A percentile compares a stretch with the other conserved stretches of the same genome.
phyloP scores from a whole-genome alignment of 2,113 vertebrate species.

The Oryzias woworae region DNA sequence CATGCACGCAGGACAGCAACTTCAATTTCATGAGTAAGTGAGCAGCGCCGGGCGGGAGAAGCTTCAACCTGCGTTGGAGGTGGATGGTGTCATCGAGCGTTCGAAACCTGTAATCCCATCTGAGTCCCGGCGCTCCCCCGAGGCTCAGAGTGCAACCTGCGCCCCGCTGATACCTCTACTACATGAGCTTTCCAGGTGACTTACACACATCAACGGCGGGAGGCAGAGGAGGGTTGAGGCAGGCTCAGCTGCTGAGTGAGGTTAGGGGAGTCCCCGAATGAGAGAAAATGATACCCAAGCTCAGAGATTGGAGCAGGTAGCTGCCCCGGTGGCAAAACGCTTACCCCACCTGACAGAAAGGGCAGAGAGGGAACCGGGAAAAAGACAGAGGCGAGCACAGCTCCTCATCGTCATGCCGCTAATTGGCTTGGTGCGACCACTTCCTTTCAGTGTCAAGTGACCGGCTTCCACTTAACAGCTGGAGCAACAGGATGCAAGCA shows the following conservation, averaged over 20 bases:
- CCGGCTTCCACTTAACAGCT: too few species aligned
- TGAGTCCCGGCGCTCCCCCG: conserved; percentile 56
- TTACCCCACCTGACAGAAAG: background rate
- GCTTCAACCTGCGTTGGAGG: conserved; percentile 44
- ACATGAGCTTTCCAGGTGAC: conserved; percentile 67
- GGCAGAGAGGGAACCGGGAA: too few species aligned
- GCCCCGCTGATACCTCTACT: conserved; percentile 51
- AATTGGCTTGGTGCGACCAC: too few species aligned
- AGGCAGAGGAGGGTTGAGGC: background rate
- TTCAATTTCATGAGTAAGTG: conserved; percentile 37
- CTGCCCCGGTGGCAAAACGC: conserved; percentile 15
- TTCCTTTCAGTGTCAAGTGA: too few species aligned
- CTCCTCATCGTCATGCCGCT: too few species aligned
- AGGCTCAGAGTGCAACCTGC: conserved; percentile 58
- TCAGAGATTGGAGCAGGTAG: conserved; percentile 39
- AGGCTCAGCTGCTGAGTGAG: conserved; percentile 57
- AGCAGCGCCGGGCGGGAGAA: background rate
- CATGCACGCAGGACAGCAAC: background rate
- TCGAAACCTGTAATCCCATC: conserved; percentile 74
- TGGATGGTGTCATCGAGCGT: conserved; percentile 70
- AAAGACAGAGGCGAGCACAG: too few species aligned
- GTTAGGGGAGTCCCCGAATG: conserved; percentile 40
- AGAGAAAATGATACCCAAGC: conserved; percentile 16
- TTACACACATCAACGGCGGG: conserved; percentile 52
- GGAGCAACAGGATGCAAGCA: too few species aligned